A percentile compares a stretch with the other conserved stretches of the same genome.
These are phyloP conservation scores for Copidosoma aretas DNA, from an alignment of 2,888 invertebrate species.

Conservation along the genomic window DNA sequence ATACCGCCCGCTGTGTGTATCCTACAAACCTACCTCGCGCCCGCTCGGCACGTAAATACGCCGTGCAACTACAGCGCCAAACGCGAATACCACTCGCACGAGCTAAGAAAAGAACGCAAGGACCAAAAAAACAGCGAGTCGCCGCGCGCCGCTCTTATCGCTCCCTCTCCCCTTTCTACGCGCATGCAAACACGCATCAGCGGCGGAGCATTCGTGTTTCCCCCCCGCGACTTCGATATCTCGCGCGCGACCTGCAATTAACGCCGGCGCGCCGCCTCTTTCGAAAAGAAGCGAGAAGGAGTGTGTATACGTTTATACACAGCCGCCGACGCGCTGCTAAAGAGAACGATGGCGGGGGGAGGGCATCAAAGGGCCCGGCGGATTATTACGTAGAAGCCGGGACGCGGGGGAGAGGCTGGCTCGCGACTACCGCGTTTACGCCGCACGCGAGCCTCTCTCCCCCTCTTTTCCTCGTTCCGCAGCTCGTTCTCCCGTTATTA, in stretches of 20 bases:
- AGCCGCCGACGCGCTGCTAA: slow-evolving; percentile 39
- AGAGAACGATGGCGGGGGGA: slow-evolving; percentile 28
- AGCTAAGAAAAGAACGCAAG: slow-evolving; percentile 3
- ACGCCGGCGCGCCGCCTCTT: slow-evolving; percentile 42
- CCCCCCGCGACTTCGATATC: slow-evolving; percentile 24
- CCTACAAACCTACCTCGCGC: too few relatives aligned
- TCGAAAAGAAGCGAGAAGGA: slow-evolving; percentile 42
- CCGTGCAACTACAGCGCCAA: too few relatives aligned
- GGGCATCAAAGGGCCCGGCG: slow-evolving; percentile 50
- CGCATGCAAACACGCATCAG: too few relatives aligned
- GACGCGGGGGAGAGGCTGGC: background rate
- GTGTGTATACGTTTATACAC: too few relatives aligned
- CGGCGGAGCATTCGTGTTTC: background rate
- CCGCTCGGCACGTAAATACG: too few relatives aligned
- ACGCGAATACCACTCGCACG: too few relatives aligned
- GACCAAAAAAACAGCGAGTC: too few relatives aligned
- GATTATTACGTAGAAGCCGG: slow-evolving; percentile 42
- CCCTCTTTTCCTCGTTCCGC: background rate
- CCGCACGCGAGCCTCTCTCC: slow-evolving; percentile 24
- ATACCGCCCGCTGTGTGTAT: too few relatives aligned
- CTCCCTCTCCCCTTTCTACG: too few relatives aligned
- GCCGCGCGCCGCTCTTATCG: too few relatives aligned
- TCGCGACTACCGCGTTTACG: slow-evolving; percentile 46
- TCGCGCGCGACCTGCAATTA: slow-evolving; percentile 34
- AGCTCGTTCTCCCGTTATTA: background rate